These are phyloP conservation scores for Plumapathes pennacea DNA, from an alignment of 92 coral and sea anemone genomes.

Conservation along the genomic window DNA sequence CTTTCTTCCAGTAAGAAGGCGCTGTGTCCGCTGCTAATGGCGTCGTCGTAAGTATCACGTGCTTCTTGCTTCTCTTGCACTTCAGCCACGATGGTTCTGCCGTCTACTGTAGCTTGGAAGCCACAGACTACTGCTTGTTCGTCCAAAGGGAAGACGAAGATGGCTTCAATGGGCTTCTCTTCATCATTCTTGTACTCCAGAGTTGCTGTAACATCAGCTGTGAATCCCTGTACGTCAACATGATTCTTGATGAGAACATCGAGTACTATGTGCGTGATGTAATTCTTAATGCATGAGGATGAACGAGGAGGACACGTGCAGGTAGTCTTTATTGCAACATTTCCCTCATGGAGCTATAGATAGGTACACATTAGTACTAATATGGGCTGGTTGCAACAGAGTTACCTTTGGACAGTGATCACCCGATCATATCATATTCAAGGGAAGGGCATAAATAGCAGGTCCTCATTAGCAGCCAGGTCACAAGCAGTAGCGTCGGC, in stretches of 20 bases:
- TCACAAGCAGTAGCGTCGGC: no score
- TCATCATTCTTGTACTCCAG: slow-evolving; percentile 71
- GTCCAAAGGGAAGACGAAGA: slow-evolving; percentile 72
- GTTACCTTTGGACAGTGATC: no score
- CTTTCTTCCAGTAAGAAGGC: slow-evolving; percentile 87
- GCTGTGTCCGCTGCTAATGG: slow-evolving; percentile 73
- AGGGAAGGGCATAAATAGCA: no score
- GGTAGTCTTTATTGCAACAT: no score
- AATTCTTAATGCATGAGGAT: no score
- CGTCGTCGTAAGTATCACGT: slow-evolving; percentile 72
- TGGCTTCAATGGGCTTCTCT: slow-evolving; percentile 80
- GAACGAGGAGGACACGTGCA: no score
- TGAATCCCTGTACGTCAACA: slow-evolving; percentile 72
- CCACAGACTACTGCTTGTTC: slow-evolving; percentile 88
- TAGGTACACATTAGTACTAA: no score
- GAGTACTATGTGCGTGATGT: no score
- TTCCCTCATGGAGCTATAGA: no score
- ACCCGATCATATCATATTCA: no score
- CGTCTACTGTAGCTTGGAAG: slow-evolving; percentile 81
- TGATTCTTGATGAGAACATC: slow-evolving; percentile 54
- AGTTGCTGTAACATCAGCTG: slow-evolving; percentile 74
- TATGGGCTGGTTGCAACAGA: no score
- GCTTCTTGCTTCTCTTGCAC: slow-evolving; percentile 85
- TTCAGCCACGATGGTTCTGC: slow-evolving; percentile 81
- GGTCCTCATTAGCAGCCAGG: no score